Evolutionary conservation across 2,888 invertebrate genomes (phyloP).

Genomic region (Kuschelorhynchus macadamiae): DNA sequence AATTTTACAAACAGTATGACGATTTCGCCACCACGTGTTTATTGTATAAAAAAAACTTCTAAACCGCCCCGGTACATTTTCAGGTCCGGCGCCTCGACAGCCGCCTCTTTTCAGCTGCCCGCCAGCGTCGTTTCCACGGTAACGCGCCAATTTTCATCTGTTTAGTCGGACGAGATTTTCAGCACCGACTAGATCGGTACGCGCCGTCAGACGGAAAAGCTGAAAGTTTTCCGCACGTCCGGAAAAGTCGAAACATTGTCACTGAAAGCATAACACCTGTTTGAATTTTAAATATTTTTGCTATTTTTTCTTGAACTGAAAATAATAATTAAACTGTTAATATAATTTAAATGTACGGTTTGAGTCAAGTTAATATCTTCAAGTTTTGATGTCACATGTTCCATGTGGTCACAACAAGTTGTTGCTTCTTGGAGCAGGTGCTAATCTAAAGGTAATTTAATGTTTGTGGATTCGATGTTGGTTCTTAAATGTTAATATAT

Average conservation of each 20-base stretch:
- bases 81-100: neutral
- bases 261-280: too few relatives aligned
- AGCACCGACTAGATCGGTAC: conserved; percentile 26
- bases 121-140: conserved; percentile 52
- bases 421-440: conserved; percentile 22
- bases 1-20: too few relatives aligned
- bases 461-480: conserved; percentile 1
- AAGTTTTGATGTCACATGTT: conserved; percentile 1
- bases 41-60: too few relatives aligned
- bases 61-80: neutral
- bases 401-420: conserved; percentile 29
- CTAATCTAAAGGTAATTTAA: conserved; percentile 19
- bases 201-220: conserved; percentile 18
- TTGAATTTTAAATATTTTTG: too few relatives aligned
- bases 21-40: too few relatives aligned
- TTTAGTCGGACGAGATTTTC: conserved; percentile 44
- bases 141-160: conserved; percentile 51
- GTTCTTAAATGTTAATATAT: neutral
- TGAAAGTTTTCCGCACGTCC: conserved; percentile 1
- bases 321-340: too few relatives aligned
- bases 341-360: too few relatives aligned
- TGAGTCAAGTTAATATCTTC: neutral
- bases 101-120: conserved; percentile 28
- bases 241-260: too few relatives aligned
- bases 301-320: too few relatives aligned